Base-by-base conservation (phyloP, 2,797 vertebrate genomes). In the Mastacembelus armatus region DNA sequence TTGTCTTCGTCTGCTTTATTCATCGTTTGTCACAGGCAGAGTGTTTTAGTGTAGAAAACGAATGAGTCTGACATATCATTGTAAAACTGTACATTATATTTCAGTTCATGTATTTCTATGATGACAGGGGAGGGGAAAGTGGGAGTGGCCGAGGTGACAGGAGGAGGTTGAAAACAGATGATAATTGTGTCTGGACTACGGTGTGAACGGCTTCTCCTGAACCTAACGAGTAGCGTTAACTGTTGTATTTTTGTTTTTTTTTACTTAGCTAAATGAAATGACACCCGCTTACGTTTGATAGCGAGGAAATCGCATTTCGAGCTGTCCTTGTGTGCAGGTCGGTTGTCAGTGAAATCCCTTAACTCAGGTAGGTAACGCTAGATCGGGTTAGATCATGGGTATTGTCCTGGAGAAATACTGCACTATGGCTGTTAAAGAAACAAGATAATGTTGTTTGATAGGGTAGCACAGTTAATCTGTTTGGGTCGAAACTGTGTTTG, bases 361-460 rank as follows among this genome's bases (percentile, higher is more conserved):
- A 69, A 92, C 85, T 90, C 92, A 92, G 94, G 93, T 95, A 77
- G 70, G 91, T 87, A 8, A 21, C 50, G n/a, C n/a, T n/a, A n/a
- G n/a, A n/a, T 19, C 19, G 61, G 42, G 45, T 79, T 71, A 67
- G 21, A 38, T 24, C n/a, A n/a, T 43, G 38, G n/a, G 39, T 47
- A 0, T 32, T 14, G 9, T 12, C 21, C 26, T 40, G 5, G 5
- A 2, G 4, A 50, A 44, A 27, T 2, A 27, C 15, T 26, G 33
- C 45, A 1, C 1, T 11, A 1, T 22, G 2, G 1, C 32, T 10
- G 2, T 15, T 15, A 38, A 7, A 51, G 0, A 54, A 63, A 60
- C 18, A 7, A 5, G 0, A 11, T 3, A 3, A 7, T n/a, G 1
- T 36, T 0, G 0, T 30, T 50, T n/a, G 16, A 1, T 3, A 26